Percentiles rank a stretch among this genome's conserved stretches.
Evolutionary conservation across 2,113 vertebrate genomes (phyloP).

Genomic region (Proteles cristata): DNA sequence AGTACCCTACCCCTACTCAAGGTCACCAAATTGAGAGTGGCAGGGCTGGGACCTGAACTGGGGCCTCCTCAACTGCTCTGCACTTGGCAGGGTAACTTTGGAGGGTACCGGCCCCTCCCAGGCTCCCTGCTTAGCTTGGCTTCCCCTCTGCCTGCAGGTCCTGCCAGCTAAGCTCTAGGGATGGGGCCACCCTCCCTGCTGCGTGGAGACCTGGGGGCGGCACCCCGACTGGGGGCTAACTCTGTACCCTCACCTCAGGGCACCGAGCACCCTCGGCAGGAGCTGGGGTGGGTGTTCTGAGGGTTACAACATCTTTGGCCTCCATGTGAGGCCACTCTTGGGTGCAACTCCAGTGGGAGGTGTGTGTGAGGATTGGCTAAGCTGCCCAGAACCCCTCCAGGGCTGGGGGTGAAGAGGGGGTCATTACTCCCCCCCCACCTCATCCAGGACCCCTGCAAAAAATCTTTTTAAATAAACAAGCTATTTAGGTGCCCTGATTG

Average conservation of each 20-base stretch:
- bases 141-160: constrained; percentile 88
- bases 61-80: neutral
- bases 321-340: neutral
- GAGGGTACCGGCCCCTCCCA: neutral
- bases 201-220: neutral
- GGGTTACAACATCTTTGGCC: neutral
- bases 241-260: neutral
- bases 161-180: constrained; percentile 96
- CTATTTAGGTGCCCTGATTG: constrained; percentile 50
- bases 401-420: neutral
- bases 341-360: neutral
- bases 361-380: neutral
- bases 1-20: neutral
- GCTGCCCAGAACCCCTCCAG: neutral
- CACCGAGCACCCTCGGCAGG: neutral
- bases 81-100: too few relatives aligned
- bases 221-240: neutral
- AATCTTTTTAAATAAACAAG: constrained; percentile 75
- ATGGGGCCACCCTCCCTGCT: constrained; percentile 32
- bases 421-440: neutral
- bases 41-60: neutral
- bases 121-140: neutral
- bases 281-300: neutral
- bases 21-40: neutral
- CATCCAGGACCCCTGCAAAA: neutral